Evolutionary conservation across 2,113 vertebrate species (phyloP).

Genomic region (Coracopsis vasa): DNA sequence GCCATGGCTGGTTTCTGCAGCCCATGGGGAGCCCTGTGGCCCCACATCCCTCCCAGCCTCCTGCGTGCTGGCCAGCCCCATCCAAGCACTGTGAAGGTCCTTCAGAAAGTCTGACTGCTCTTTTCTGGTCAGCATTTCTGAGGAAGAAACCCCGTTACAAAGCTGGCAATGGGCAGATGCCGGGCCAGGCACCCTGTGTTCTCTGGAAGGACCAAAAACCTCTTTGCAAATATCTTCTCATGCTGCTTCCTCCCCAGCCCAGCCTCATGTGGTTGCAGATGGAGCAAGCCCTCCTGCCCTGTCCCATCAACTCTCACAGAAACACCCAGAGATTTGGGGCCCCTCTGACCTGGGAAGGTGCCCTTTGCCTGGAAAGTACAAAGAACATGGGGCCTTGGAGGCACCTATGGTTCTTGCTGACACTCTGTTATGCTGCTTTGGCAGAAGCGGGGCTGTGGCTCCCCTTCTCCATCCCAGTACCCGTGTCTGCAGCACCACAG

Average conservation of each 20-base stretch:
- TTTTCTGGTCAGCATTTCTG: neutral
- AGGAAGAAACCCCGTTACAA: neutral
- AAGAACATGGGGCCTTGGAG: neutral
- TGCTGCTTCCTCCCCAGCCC: accelerated
- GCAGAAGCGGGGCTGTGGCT: neutral
- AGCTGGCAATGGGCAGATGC: neutral
- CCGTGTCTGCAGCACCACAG: accelerated
- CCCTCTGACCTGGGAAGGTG: neutral
- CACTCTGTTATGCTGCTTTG: neutral
- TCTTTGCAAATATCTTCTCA: neutral
- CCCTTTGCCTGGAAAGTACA: neutral
- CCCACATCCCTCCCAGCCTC: neutral
- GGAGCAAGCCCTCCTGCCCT: neutral
- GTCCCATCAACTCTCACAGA: neutral
- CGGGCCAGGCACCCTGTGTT: neutral
- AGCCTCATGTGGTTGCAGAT: neutral
- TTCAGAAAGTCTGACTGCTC: neutral
- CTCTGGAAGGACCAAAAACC: neutral
- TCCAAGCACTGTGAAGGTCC: neutral
- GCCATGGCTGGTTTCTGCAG: accelerated
- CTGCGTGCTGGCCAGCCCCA: neutral
- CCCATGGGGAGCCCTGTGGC: too few relatives aligned
- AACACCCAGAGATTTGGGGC: neutral
- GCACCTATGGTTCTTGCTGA: neutral
- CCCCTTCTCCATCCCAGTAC: neutral